A percentile compares a stretch with the other conserved stretches of the same genome.
Evolutionary conservation across 2,888 invertebrate genomes (phyloP).

Genomic region (Chaitophorus viminalis): DNA sequence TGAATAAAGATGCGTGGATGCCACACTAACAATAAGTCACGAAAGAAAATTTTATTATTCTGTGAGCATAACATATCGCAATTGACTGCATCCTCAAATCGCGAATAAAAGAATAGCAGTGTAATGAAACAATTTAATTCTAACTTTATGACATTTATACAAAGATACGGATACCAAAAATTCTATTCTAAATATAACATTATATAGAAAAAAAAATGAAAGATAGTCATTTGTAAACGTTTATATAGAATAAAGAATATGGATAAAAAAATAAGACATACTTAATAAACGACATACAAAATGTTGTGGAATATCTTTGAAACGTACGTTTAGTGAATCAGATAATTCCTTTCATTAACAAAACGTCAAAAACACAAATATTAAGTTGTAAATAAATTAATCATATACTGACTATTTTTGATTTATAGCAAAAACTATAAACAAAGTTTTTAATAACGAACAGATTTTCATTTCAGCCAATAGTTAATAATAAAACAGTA

Average conservation of each 20-base stretch:
- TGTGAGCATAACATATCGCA: conserved; percentile 27
- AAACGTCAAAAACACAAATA: neutral
- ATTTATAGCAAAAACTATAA: too few species aligned
- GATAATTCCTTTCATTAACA: neutral
- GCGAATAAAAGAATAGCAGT: neutral
- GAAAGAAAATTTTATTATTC: conserved; percentile 54
- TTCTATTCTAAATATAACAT: too few species aligned
- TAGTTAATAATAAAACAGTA: neutral
- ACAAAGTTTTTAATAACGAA: too few species aligned
- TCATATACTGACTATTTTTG: too few species aligned
- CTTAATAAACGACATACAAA: neutral
- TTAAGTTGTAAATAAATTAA: too few species aligned
- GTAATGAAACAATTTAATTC: conserved; percentile 2
- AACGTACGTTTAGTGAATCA: neutral
- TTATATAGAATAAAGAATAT: neutral
- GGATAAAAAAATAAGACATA: neutral
- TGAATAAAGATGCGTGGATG: conserved; percentile 47
- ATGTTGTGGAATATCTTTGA: neutral
- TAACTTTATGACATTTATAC: neutral
- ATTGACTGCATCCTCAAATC: conserved; percentile 46
- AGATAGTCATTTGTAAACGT: neutral
- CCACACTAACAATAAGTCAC: conserved; percentile 20
- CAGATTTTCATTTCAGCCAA: neutral
- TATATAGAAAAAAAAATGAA: neutral
- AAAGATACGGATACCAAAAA: neutral